Conservation (phyloP, 2,113 vertebrate genomes). For the Corythoichthys haematopterus region DNA sequence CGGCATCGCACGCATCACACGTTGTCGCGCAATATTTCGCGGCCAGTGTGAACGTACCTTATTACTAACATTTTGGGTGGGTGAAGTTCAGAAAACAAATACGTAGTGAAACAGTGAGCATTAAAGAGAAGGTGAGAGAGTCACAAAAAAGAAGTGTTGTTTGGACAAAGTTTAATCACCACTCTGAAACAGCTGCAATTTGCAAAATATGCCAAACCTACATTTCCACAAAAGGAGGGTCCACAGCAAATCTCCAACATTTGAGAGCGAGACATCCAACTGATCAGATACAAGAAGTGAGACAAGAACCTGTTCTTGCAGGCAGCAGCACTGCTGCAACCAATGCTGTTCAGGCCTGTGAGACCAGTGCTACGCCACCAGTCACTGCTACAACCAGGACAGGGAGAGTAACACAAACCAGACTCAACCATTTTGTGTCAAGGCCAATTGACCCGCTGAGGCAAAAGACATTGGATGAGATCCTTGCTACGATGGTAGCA, state of each 20-base stretch:
- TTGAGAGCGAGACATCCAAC: neutral
- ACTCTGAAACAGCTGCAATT: neutral
- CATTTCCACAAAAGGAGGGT: neutral
- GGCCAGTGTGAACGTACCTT: no score
- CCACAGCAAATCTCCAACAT: neutral
- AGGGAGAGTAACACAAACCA: neutral
- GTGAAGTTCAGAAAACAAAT: no score
- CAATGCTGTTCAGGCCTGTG: neutral
- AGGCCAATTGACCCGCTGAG: slow-evolving; percentile 1
- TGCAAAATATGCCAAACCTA: neutral
- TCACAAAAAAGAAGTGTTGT: neutral
- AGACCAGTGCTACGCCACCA: neutral
- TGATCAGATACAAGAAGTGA: neutral
- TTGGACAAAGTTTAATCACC: neutral
- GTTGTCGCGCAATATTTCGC: no score
- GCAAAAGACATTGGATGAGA: slow-evolving; percentile 3
- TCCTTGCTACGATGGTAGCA: neutral
- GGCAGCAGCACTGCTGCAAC: neutral
- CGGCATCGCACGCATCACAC: no score
- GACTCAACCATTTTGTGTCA: neutral
- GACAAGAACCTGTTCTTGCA: neutral
- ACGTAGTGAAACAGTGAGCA: no score
- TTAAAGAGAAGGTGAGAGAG: neutral
- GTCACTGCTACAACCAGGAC: neutral
- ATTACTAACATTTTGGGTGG: no score